Base-by-base conservation (phyloP, 2,113 vertebrate species). In the Micronisus gabar region DNA sequence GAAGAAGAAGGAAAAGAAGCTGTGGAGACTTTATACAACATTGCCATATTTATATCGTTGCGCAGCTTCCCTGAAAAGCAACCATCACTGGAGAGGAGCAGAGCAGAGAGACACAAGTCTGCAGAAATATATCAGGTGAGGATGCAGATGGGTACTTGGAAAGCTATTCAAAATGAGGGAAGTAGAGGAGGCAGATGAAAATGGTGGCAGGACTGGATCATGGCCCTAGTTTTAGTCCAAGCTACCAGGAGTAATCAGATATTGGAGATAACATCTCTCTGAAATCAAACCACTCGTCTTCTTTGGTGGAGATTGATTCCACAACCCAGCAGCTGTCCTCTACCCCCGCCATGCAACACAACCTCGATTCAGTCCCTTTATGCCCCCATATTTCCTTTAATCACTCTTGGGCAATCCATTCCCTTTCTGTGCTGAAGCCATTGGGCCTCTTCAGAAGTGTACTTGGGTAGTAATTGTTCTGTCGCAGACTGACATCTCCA, bases 11-110 rank as follows among this genome's bases (percentile, higher is more conserved):
- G 1, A 3, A 10, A 41, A 41, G 75, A 83, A 15, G 53, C 91
- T 78, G 56, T 76, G 61, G 73, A 71, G 68, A 29, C 43, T 88
- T 88, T 48, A 3, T 50, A 34, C 41, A 86, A 9, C 65, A 47
- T 40, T 91, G 68, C 19, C 32, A 18, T 66, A 40, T 80, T 95
- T 71, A 47, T 34, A 56, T 22, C n/a, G 13, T 65, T 45, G 20
- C 92, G 67, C 76, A 70, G 68, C 80, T 88, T 71, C 63, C 55
- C 82, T 90, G 92, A 45, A 73, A 90, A 86, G 76, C 81, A 87
- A 72, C 55, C 38, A 34, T 32, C 50, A 29, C 72, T 30, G 61
- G 38, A 53, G 61, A 55, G 67, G 20, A 70, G 55, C 36, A 68
- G 48, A 74, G 48, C 79, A 82, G 56, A n/a, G 58, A 36, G 56